phyloP scores from a whole-genome alignment of 2,888 invertebrate genomes.

The Drosophila sordidula region DNA sequence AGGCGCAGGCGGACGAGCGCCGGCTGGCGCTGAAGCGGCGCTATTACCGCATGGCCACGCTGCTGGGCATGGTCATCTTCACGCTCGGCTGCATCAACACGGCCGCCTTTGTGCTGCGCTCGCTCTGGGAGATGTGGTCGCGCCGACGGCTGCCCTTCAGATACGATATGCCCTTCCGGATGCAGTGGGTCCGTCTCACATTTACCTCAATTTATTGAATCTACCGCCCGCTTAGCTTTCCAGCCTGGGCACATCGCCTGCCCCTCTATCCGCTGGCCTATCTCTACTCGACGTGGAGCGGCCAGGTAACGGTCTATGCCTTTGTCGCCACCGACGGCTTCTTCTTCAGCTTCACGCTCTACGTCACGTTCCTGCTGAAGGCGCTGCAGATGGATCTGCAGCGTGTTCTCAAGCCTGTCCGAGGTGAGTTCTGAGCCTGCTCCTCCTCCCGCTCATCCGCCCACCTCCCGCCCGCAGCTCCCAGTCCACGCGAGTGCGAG shows the following conservation, averaged over 20 bases:
- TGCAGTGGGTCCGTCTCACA: constrained; percentile 45
- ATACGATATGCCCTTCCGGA: constrained; percentile 70
- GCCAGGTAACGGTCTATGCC: constrained; percentile 68
- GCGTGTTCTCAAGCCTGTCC: constrained; percentile 12
- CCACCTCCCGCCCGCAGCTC: constrained; percentile 10
- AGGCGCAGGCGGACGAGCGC: constrained; percentile 23
- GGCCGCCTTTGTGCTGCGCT: constrained; percentile 62
- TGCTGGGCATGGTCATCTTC: constrained; percentile 61
- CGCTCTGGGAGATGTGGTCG: constrained; percentile 65
- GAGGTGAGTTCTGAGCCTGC: not conserved
- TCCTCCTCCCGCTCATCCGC: not conserved
- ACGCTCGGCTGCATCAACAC: constrained; percentile 63
- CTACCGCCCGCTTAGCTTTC: constrained; percentile 39
- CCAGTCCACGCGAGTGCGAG: constrained; percentile 20
- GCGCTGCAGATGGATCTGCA: constrained; percentile 52
- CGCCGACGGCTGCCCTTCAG: constrained; percentile 48
- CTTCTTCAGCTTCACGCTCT: constrained; percentile 69
- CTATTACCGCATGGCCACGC: constrained; percentile 51
- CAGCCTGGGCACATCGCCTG: constrained; percentile 49
- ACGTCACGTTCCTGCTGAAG: constrained; percentile 51
- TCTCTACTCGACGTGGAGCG: constrained; percentile 65
- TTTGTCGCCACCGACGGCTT: constrained; percentile 68
- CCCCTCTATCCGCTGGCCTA: constrained; percentile 64
- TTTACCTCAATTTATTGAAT: not conserved
- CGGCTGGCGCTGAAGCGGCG: constrained; percentile 24